Percentiles rank a stretch among this genome's conserved stretches.
Evolutionary conservation across 2,797 vertebrate genomes (phyloP).

Genomic region (Psittacula derbiana): DNA sequence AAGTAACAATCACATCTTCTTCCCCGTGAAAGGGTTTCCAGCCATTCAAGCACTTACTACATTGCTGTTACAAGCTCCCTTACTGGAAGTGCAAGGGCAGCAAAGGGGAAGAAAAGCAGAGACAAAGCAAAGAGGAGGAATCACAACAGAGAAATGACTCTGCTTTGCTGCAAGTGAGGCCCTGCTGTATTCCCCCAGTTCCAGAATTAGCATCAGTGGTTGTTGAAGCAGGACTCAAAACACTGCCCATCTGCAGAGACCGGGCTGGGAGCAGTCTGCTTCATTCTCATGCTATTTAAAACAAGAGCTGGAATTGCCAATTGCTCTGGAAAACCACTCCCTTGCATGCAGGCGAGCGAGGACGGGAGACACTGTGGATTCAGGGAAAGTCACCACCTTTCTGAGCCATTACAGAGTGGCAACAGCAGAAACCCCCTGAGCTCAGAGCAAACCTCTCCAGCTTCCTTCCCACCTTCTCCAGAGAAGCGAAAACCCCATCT

Average conservation of each 20-base stretch:
- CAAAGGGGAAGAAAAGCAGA: background rate
- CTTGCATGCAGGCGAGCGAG: background rate
- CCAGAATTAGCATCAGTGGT: conserved; percentile 19
- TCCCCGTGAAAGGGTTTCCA: conserved; percentile 39
- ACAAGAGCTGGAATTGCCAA: background rate
- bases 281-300: background rate
- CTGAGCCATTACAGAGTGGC: background rate
- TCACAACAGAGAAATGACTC: accelerated
- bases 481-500: background rate
- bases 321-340: background rate
- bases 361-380: background rate
- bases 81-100: conserved; percentile 20
- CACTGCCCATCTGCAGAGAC: background rate
- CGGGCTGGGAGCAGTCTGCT: background rate
- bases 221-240: background rate
- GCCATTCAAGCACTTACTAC: background rate
- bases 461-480: background rate
- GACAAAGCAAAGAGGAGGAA: background rate
- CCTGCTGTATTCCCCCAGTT: background rate
- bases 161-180: background rate
- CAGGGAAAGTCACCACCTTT: background rate
- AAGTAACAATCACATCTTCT: conserved; percentile 41
- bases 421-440: background rate
- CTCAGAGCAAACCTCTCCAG: background rate
- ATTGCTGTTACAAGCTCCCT: background rate